phyloP scores from a whole-genome alignment of 1,140 invertebrate species.

The Cotesia vestalis region DNA sequence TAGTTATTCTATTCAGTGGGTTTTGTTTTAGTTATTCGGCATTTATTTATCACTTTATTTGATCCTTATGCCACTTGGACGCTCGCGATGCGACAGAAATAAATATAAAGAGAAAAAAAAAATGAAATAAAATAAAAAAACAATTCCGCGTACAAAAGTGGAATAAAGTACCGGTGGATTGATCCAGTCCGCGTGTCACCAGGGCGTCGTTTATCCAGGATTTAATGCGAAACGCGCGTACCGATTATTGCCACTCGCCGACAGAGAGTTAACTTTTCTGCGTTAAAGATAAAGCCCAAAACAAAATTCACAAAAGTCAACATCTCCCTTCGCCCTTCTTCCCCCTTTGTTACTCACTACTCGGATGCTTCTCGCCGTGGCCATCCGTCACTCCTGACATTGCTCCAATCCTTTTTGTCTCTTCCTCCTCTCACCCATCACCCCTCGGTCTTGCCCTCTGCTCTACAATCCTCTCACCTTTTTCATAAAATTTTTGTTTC shows the following conservation, averaged over 20 bases:
- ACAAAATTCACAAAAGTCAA: conserved; percentile 25
- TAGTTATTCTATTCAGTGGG: too few relatives aligned
- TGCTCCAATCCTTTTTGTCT: conserved; percentile 30
- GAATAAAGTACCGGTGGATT: too few relatives aligned
- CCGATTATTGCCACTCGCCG: conserved; percentile 3
- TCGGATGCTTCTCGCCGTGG: conserved; percentile 45
- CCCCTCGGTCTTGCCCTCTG: too few relatives aligned
- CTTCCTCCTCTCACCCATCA: conserved; percentile 8
- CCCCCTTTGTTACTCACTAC: conserved; percentile 5
- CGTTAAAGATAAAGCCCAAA: conserved; percentile 18
- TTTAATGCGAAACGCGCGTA: conserved; percentile 4
- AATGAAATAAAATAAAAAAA: too few relatives aligned
- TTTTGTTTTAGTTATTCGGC: too few relatives aligned
- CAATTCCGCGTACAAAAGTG: too few relatives aligned
- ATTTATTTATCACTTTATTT: too few relatives aligned
- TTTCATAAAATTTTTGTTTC: not conserved
- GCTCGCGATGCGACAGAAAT: too few relatives aligned
- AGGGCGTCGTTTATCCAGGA: too few relatives aligned
- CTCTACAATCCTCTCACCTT: not conserved
- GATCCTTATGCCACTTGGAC: too few relatives aligned
- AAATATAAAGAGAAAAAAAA: too few relatives aligned
- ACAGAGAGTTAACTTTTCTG: conserved; percentile 3
- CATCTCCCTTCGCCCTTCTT: conserved; percentile 25
- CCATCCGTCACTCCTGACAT: conserved; percentile 62
- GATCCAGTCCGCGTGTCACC: too few relatives aligned